Base-by-base conservation (phyloP, 2,888 invertebrate species). In the Eustalomyia histrio region DNA sequence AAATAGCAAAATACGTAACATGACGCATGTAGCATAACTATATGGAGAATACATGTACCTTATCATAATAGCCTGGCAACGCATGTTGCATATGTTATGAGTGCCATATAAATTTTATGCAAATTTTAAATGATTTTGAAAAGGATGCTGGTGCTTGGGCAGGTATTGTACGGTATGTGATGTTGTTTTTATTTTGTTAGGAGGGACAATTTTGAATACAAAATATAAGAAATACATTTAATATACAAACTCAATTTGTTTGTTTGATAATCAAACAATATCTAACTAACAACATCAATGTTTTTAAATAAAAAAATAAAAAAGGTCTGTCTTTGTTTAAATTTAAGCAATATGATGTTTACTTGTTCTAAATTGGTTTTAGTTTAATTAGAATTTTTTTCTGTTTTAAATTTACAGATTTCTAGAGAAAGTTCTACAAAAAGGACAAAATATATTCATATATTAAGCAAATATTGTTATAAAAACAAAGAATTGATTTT, bases 71-170 rank as follows among this genome's bases (percentile, higher is more conserved):
- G 67, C 64, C 50, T 55, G 50, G 65, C 69, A 60, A 81, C 81
- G 76, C 78, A 81, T 71, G 55, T 29, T 69, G 81, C 73, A 81
- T 81, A 52, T 78, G 73, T 81, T 74, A 81, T 78, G 55, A 81
- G 73, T 50, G 72, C 57, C 60, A 76, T 65, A 76, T 65, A 76
- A 71, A 29, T 29, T 29, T 29, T 52, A 80, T 80, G 74, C 55
- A 80, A 80, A 79, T 78, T 73, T 72, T 16, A 74, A 68, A 65
- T 78, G 58, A 64, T 53, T 53, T n/a, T 58, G n/a, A n/a, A n/a
- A n/a, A 47, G n/a, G 43, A 43, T 43, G n/a, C 43, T n/a, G 6
- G 7, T 7, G 29, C 29, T 29, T 24, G 24, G 24, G 7, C 29
- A 6, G 7, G 4, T 29, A 29, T 29, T 21, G 21, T 21, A 21